Conservation (phyloP, 2,888 invertebrate species). For the Drosophila neutralis region DNA sequence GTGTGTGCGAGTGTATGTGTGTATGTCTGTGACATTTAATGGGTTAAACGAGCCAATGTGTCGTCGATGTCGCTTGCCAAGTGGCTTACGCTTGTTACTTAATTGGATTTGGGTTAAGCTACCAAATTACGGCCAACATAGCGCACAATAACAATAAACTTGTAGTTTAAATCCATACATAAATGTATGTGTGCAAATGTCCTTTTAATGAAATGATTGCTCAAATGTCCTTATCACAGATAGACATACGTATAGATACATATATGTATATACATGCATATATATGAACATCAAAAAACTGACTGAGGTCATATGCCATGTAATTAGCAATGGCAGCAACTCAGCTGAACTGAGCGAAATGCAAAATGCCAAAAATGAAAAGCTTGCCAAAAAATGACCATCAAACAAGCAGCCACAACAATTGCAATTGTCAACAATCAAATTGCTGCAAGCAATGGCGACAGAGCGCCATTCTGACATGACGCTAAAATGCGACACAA, state of each 20-base stretch:
- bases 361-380: constrained; percentile 48
- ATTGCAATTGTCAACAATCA: constrained; percentile 43
- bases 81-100: constrained; percentile 79
- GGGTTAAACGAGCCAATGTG: constrained; percentile 79
- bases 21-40: constrained; percentile 60
- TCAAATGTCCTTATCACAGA: constrained; percentile 60
- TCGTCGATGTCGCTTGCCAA: constrained; percentile 78
- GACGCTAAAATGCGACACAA: constrained; percentile 33
- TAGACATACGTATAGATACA: not conserved
- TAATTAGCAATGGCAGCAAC: constrained; percentile 67
- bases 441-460: constrained; percentile 40
- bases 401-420: constrained; percentile 20
- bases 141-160: constrained; percentile 74
- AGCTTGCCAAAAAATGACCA: constrained; percentile 21
- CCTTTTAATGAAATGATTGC: constrained; percentile 65
- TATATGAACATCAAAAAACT: constrained; percentile 36
- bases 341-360: constrained; percentile 11
- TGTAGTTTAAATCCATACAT: constrained; percentile 55
- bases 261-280: too few species aligned
- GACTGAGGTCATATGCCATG: constrained; percentile 53
- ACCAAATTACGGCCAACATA: constrained; percentile 74
- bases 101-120: constrained; percentile 79
- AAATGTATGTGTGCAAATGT: constrained; percentile 13
- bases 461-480: constrained; percentile 57
- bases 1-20: not conserved